A percentile compares a stretch with the other conserved stretches of the same genome.
phyloP scores from a whole-genome alignment of 2,113 vertebrate species.

The Cromileptes altivelis region DNA sequence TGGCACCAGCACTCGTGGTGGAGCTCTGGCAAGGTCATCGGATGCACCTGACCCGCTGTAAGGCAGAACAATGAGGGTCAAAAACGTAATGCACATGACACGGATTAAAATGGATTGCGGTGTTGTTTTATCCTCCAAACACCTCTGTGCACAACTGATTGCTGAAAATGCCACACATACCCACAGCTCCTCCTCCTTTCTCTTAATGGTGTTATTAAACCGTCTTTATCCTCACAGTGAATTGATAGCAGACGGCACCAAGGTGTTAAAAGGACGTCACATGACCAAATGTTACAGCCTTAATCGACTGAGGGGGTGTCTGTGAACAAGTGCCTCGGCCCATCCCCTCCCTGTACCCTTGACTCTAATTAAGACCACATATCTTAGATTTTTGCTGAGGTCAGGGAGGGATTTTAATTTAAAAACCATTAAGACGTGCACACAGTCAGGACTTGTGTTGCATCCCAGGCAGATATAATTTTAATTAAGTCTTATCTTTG shows the following conservation, averaged over 20 bases:
- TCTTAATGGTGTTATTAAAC: conserved; percentile 17
- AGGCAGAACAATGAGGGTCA: conserved; percentile 59
- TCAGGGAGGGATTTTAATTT: conserved; percentile 84
- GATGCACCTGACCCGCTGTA: conserved; percentile 58
- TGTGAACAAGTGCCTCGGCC: conserved; percentile 38
- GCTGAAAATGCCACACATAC: conserved; percentile 1
- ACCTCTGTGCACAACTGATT: not conserved
- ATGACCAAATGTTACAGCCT: conserved; percentile 32
- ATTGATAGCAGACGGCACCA: conserved; percentile 4
- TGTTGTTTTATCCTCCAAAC: conserved; percentile 46
- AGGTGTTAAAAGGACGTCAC: conserved; percentile 35
- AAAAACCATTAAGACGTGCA: conserved; percentile 79
- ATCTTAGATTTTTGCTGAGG: conserved; percentile 82
- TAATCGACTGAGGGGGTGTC: conserved; percentile 49
- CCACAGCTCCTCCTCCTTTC: not conserved
- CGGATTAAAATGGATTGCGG: conserved; percentile 61
- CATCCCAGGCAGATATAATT: conserved; percentile 77
- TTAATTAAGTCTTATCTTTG: conserved; percentile 88
- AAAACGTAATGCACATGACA: conserved; percentile 53
- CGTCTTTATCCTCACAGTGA: not conserved
- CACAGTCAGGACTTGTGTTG: conserved; percentile 63
- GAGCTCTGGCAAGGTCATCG: conserved; percentile 60
- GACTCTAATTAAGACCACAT: conserved; percentile 83
- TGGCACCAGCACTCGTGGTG: conserved; percentile 49
- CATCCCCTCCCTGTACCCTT: conserved; percentile 39